Evolutionary conservation across 2,113 vertebrate species (phyloP), one percentile per base, ranked within the genome.

Genomic region (Galemys pyrenaicus): DNA sequence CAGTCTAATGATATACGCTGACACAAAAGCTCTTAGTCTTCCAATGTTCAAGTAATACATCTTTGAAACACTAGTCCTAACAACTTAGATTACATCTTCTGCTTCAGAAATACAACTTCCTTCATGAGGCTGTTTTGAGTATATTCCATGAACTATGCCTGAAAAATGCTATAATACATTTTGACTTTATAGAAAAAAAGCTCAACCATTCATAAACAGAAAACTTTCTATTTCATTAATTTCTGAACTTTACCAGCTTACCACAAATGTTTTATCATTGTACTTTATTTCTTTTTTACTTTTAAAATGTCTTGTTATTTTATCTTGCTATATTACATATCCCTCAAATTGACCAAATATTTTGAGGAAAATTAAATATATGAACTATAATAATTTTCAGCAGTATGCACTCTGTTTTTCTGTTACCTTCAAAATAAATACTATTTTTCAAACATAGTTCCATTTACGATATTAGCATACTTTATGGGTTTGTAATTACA

Each of bases 161-260:
- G 3, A 44, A 94, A 84, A 86, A 58, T 68, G 77, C 81, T 77
- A 73, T 71, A 65, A 64, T 87, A 62, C 16, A 67, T 2, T 87
- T n/a, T 49, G 28, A 77, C 16, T 84, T 46, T 85, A 62, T 17
- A 71, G 62, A 93, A 64, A 82, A n/a, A 93, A 64, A 81, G 28
- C n/a, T n/a, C n/a, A 87, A 81, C 15, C 71, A 35, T 5, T 11
- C 32, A 13, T 58, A 9, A 77, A 70, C 15, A 77, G 67, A 78
- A 67, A 58, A 85, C 12, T 88, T 95, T 46, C 11, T 82, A 73
- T 92, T 86, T 65, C 24, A 92, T 24, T 95, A 78, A 62, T 41
- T 74, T 92, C 39, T 86, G 24, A 65, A 17, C 10, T 91, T 91
- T 11, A 3, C 82, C 44, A 54, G 32, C 37, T 87, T 96, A 82